Conservation (phyloP, 2,888 invertebrate genomes). For the Augiades crinisus region DNA sequence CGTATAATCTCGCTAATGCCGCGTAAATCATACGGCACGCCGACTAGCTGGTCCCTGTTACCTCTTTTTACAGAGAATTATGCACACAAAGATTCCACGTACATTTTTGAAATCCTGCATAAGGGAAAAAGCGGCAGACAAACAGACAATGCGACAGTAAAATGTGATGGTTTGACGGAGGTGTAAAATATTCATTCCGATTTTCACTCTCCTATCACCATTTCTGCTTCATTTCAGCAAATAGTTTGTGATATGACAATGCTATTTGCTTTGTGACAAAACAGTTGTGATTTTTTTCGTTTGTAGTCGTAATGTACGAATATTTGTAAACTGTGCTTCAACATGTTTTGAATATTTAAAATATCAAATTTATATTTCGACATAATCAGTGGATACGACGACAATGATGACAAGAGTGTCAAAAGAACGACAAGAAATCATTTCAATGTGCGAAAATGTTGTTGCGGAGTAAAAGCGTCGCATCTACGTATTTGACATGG, state of each 20-base stretch:
- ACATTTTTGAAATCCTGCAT: neutral
- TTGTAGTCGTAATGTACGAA: too few relatives aligned
- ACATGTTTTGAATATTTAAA: too few relatives aligned
- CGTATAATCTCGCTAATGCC: conserved; percentile 8
- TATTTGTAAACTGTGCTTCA: too few relatives aligned
- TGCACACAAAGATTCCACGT: neutral
- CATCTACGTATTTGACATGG: too few relatives aligned
- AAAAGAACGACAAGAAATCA: too few relatives aligned
- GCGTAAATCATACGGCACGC: neutral
- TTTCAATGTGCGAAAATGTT: too few relatives aligned
- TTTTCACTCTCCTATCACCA: neutral
- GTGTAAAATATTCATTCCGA: neutral
- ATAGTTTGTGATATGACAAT: neutral
- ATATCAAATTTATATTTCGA: too few relatives aligned
- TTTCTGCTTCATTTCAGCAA: neutral
- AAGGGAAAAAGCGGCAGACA: neutral
- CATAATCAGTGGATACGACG: too few relatives aligned
- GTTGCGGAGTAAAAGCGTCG: too few relatives aligned
- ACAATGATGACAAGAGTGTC: too few relatives aligned
- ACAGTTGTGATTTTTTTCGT: too few relatives aligned
- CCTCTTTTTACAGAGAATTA: neutral
- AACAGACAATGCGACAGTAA: neutral
- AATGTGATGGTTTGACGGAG: neutral
- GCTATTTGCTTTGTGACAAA: neutral
- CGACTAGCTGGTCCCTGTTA: neutral